Conservation (phyloP, 1,140 invertebrate species). For the Sipha flava region DNA sequence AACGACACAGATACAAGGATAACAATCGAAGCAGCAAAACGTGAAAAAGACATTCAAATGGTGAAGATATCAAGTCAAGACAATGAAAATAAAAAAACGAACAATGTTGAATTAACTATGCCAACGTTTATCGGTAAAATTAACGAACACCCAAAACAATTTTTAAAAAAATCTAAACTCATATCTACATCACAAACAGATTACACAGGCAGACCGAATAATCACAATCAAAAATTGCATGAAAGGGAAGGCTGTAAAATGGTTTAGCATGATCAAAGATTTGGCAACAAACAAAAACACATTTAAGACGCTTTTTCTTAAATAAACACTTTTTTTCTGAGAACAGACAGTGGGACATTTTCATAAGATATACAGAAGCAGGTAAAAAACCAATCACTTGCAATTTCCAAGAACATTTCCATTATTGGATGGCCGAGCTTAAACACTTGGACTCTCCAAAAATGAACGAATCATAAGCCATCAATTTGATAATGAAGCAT, state of each 20-base stretch:
- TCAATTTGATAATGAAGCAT: neutral
- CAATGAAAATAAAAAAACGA: neutral
- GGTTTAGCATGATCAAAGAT: neutral
- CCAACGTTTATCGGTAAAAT: neutral
- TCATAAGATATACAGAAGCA: neutral
- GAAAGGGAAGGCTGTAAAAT: neutral
- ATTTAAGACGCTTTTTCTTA: neutral
- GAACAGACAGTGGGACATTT: neutral
- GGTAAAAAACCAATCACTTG: neutral
- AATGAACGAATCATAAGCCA: neutral
- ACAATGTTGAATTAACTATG: neutral
- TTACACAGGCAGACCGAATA: too few relatives aligned
- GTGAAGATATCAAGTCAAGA: neutral
- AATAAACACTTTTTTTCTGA: neutral
- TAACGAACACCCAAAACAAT: neutral
- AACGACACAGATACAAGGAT: neutral
- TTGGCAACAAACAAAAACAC: neutral
- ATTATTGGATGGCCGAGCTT: neutral
- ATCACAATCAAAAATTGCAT: neutral
- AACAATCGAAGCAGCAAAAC: neutral
- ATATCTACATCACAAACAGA: too few relatives aligned
- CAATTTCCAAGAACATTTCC: neutral
- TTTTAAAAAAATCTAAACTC: neutral
- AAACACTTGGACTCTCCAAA: neutral
- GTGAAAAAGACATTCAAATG: neutral